Conservation (phyloP, 1,140 invertebrate species). For the Bombus turneri region DNA sequence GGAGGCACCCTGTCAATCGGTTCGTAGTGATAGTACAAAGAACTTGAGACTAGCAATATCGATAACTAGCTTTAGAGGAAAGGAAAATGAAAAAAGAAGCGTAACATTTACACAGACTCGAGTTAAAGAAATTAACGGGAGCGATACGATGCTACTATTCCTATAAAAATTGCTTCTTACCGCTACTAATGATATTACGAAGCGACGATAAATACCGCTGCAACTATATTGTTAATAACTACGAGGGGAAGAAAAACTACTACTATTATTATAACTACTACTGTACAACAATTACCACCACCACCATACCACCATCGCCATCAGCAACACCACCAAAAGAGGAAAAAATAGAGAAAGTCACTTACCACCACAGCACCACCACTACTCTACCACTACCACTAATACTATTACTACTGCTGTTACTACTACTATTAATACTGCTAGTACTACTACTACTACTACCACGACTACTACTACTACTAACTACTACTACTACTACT, state of each 20-base stretch:
- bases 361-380: slow-evolving; percentile 33
- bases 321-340: slow-evolving; percentile 28
- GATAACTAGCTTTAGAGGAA: slow-evolving; percentile 36
- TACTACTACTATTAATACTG: background rate
- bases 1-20: slow-evolving; percentile 36
- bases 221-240: slow-evolving; percentile 52
- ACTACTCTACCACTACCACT: slow-evolving; percentile 40
- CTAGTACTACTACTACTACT: slow-evolving; percentile 15
- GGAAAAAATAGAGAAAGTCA: slow-evolving; percentile 5
- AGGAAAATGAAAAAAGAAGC: background rate
- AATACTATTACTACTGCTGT: slow-evolving; percentile 42
- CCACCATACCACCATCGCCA: slow-evolving; percentile 42
- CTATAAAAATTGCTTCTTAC: slow-evolving; percentile 44
- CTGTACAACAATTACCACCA: slow-evolving; percentile 28
- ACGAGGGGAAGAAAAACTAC: slow-evolving; percentile 21
- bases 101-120: slow-evolving; percentile 16
- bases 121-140: background rate
- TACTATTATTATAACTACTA: slow-evolving; percentile 48
- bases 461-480: too few relatives aligned
- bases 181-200: slow-evolving; percentile 37
- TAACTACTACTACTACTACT: slow-evolving; percentile 53
- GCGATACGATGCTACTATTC: slow-evolving; percentile 46
- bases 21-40: slow-evolving; percentile 63
- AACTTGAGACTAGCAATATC: slow-evolving; percentile 43
- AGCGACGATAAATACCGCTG: slow-evolving; percentile 23